Evolutionary conservation across 2,113 vertebrate genomes (phyloP).

Genomic region (Carollia perspicillata): DNA sequence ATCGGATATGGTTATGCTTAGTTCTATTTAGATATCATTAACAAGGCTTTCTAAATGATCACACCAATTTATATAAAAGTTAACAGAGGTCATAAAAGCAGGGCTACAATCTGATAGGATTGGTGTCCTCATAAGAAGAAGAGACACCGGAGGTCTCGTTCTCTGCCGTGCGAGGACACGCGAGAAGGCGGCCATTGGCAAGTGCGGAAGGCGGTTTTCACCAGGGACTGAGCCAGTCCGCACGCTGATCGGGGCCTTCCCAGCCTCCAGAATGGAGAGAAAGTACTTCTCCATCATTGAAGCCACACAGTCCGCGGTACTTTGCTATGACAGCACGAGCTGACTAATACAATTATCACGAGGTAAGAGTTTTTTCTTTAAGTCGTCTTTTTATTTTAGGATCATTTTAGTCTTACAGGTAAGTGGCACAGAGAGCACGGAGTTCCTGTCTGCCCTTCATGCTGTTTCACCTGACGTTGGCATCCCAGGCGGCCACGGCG

Average conservation of each 20-base stretch:
- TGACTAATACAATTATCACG: not conserved
- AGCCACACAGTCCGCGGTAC: not conserved
- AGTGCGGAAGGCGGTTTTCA: not conserved
- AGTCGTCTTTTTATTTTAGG: not conserved
- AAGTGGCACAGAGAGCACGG: not conserved
- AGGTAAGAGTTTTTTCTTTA: not conserved
- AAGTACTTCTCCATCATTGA: not conserved
- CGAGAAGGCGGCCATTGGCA: not conserved
- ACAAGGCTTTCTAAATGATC: not conserved
- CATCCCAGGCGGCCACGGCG: not conserved
- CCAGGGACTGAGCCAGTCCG: not conserved
- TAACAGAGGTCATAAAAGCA: not conserved
- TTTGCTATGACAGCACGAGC: not conserved
- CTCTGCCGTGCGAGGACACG: not conserved
- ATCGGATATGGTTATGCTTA: not conserved
- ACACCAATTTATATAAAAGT: not conserved
- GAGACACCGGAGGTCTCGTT: not conserved
- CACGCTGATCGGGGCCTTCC: not conserved
- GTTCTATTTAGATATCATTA: not conserved
- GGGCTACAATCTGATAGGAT: not conserved
- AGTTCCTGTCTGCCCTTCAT: not conserved
- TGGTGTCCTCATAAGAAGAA: not conserved
- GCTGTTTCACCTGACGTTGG: not conserved
- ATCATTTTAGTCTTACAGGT: not conserved
- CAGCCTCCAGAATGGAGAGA: not conserved